Evolutionary conservation across 2,888 invertebrate species (phyloP), one percentile per base, ranked within the genome.

Genomic region (Drosophila nigritarsus): DNA sequence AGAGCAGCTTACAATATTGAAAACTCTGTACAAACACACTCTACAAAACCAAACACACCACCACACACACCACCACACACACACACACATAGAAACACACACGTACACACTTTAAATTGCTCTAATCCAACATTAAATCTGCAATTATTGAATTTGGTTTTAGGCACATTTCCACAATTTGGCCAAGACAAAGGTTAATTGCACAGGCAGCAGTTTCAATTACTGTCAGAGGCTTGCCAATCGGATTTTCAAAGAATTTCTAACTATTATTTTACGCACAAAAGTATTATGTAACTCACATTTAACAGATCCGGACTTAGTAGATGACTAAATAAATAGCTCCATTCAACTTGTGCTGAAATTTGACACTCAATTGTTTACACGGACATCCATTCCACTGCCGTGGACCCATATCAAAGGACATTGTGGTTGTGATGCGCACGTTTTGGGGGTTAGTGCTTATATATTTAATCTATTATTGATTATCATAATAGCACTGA

Each of bases 1-100:
- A 83, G 78, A 83, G 71, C 73, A 85, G 81, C 69, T 73, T 71
- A 64, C 71, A 60, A 59, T 68, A 67, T 78, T 65, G 42, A 65
- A 78, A 75, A 75, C 61, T 65, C 34, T 59, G 40, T 77, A 54
- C 67, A 76, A 65, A 58, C 61, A 72, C 63, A 68, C 15, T n/a
- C 49, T n/a, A 45, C 40, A 50, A 27, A 53, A 68, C 51, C 58
- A 29, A n/a, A 49, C 29, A 18, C 29, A 6, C 11, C 18, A 5
- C 1, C 0, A 9, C n/a, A 38, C 24, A 36, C 4, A 36, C 15
- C 5, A 29, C 8, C 7, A n/a, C 7, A 7, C 20, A 34, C 3
- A 34, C 3, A 32, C 36, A 55, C 40, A 55, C 29, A 6, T 49
- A 65, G 72, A 13, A 27, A 34, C 34, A 34, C 51, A 30, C 50